These are phyloP conservation scores for Catostylus mosaicus DNA, from an alignment of 30 jellyfish, hydroid and myxozoan species.

Conservation along the genomic window DNA sequence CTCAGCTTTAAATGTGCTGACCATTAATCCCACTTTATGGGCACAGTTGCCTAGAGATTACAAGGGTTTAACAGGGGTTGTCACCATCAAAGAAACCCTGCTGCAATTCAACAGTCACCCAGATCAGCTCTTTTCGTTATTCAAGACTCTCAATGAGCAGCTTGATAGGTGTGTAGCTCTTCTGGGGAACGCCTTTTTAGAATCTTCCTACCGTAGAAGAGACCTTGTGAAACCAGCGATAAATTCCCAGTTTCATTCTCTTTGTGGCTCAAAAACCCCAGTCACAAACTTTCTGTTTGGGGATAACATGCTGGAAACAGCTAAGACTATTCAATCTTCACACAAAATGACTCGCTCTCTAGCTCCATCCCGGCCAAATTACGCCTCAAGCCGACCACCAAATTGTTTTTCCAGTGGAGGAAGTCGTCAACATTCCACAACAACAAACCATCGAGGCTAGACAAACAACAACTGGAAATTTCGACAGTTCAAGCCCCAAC, in stretches of 20 bases:
- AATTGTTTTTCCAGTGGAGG: not conserved
- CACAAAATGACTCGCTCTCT: not conserved
- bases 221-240: slow-evolving; percentile 17
- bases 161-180: slow-evolving; percentile 6
- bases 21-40: not conserved
- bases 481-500: not conserved
- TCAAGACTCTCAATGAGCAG: not conserved
- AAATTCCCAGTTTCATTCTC: not conserved
- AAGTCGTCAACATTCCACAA: not conserved
- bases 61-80: slow-evolving; percentile 12
- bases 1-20: slow-evolving; percentile 13
- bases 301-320: slow-evolving; percentile 14
- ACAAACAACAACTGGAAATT: not conserved
- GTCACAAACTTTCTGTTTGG: slow-evolving; percentile 15
- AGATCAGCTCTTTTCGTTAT: not conserved
- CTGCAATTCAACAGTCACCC: slow-evolving; percentile 16
- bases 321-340: not conserved
- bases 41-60: slow-evolving; percentile 12
- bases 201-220: slow-evolving; percentile 5
- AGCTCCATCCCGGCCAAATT: not conserved
- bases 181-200: slow-evolving; percentile 12
- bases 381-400: not conserved
- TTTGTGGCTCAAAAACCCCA: slow-evolving; percentile 10
- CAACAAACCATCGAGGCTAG: slow-evolving; percentile 4
- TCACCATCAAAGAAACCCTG: not conserved